Conservation (phyloP, 2,888 invertebrate species). For the Cremastinae sp. region DNA sequence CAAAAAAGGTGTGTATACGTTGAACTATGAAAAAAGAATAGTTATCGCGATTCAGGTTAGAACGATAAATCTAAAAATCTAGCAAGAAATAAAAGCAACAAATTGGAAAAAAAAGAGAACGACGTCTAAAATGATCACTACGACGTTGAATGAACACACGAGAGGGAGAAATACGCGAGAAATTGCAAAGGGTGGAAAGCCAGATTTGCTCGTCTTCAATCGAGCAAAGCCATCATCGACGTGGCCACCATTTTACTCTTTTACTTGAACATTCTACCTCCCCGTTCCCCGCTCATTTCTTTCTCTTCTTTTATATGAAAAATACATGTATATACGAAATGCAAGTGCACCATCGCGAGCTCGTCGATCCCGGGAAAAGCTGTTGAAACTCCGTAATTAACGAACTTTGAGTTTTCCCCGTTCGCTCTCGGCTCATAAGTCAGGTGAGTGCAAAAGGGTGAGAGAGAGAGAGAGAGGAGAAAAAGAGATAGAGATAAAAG, state of each 20-base stretch:
- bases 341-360: conserved; percentile 33
- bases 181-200: conserved; percentile 48
- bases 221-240: conserved; percentile 20
- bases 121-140: conserved; percentile 1
- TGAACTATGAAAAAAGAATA: too few species aligned
- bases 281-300: conserved; percentile 26
- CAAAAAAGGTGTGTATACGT: too few species aligned
- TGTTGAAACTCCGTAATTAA: conserved; percentile 72
- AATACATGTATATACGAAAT: conserved; percentile 27
- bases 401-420: conserved; percentile 72
- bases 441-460: too few species aligned
- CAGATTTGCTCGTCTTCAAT: conserved; percentile 41
- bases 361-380: conserved; percentile 61
- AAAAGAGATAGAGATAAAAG: too few species aligned
- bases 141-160: conserved; percentile 14
- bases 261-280: conserved; percentile 18
- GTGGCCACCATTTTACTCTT: conserved; percentile 38
- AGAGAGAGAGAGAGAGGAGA: conserved; percentile 39
- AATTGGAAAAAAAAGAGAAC: too few species aligned
- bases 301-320: conserved; percentile 12
- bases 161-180: conserved; percentile 16
- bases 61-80: too few species aligned
- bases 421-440: conserved; percentile 53
- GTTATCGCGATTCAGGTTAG: too few species aligned
- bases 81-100: too few species aligned